Evolutionary conservation across 2,888 invertebrate species (phyloP), one percentile per base, ranked within the genome.

Genomic region (Aethes cnicana): DNA sequence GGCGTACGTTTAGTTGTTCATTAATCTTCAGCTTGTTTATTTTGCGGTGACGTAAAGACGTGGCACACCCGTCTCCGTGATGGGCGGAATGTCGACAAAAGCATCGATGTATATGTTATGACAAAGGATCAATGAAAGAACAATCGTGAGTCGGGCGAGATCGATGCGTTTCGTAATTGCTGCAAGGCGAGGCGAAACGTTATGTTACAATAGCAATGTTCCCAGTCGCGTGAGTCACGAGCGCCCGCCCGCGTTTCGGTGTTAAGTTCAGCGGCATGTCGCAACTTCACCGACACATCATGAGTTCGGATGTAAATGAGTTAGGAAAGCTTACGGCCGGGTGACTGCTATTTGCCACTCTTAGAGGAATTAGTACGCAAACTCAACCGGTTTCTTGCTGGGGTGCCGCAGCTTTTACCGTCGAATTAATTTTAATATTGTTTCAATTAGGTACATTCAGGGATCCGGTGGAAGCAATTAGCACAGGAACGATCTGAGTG

Each of bases 201-300:
- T 46, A 44, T 37, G 52, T 39, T 46, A 52, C 52, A 52, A 52
- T 52, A 52, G 44, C 52, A 46, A 53, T 42, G 42, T 42, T 39
- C 14, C 21, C 20, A 53, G 42, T 46, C 49, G 44, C 46, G 56
- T 72, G 74, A 76, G 62, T 76, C 73, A 76, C 63, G 55, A 53
- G 66, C 74, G 64, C 72, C 76, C 74, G 64, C 72, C 76, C 66
- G 70, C 71, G 68, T 66, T 52, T 52, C 53, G 70, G 63, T 75
- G 73, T 71, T 74, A 66, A 73, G 75, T 72, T 77, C 68, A 67
- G 69, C 68, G 76, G 70, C 72, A 63, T 74, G 74, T 73, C 68
- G 74, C 68, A 77, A 74, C 69, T 60, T 54, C 52, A 62, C 61
- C 56, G 63, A 67, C 64, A 72, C 64, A 69, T 64, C 62, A 68